These are phyloP conservation scores for Luehdorfia chinensis DNA, from an alignment of 1,140 invertebrate genomes.

Conservation along the genomic window DNA sequence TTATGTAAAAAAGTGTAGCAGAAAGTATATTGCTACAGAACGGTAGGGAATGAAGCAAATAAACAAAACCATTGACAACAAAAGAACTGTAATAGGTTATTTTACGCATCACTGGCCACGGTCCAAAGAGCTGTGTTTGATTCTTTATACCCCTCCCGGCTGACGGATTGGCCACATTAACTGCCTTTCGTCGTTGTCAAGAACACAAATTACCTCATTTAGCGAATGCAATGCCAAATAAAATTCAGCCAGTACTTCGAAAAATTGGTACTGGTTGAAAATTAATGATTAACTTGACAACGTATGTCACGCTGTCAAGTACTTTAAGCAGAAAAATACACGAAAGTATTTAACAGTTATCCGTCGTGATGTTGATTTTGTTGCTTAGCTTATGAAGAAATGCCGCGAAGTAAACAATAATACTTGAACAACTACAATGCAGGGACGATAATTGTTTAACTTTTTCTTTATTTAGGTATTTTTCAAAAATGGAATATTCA, in stretches of 20 bases:
- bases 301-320: too few species aligned
- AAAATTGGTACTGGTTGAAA: too few species aligned
- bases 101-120: slow-evolving; percentile 50
- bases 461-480: too few species aligned
- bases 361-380: too few species aligned
- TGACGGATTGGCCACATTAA: slow-evolving; percentile 38
- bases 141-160: slow-evolving; percentile 26
- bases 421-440: too few species aligned
- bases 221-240: slow-evolving; percentile 30
- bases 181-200: slow-evolving; percentile 30
- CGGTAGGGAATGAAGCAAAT: slow-evolving; percentile 31
- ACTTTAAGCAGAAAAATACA: too few species aligned
- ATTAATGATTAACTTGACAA: too few species aligned
- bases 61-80: slow-evolving; percentile 41
- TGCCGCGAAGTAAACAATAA: too few species aligned
- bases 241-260: slow-evolving; percentile 9
- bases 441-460: too few species aligned
- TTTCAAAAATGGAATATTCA: too few species aligned
- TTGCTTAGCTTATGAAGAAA: too few species aligned
- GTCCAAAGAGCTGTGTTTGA: slow-evolving; percentile 46
- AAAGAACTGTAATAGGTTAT: slow-evolving; percentile 59
- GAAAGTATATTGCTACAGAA: slow-evolving; percentile 16
- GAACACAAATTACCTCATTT: slow-evolving; percentile 32
- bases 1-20: background rate
- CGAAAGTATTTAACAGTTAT: too few species aligned